These are phyloP conservation scores for Pelobates cultripes DNA, from an alignment of 2,797 vertebrate genomes.

Conservation along the genomic window DNA sequence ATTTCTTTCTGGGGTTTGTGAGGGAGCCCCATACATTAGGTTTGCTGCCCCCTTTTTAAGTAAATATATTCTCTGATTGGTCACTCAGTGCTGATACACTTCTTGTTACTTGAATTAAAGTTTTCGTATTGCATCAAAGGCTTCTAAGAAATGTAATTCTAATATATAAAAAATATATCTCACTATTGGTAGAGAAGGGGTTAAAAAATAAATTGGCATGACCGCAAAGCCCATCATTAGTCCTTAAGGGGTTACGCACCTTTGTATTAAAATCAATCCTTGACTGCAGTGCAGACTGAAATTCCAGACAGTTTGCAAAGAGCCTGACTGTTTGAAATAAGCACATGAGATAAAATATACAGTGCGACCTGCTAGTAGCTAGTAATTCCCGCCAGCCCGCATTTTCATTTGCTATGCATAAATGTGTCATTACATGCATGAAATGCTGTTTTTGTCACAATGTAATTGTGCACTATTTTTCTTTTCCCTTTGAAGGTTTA, in stretches of 20 bases:
- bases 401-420: neutral
- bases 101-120: no score
- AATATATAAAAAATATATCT: no score
- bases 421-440: neutral
- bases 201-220: no score
- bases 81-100: no score
- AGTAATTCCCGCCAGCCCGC: neutral
- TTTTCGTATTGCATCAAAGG: no score
- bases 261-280: slow-evolving; percentile 16
- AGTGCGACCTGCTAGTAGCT: neutral
- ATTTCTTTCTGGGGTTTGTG: no score
- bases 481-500: neutral
- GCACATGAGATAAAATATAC: slow-evolving; percentile 31
- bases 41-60: no score
- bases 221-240: no score
- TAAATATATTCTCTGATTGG: no score
- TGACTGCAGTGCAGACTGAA: slow-evolving; percentile 4
- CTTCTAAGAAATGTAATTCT: no score
- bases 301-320: slow-evolving; percentile 16
- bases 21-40: no score
- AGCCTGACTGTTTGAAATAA: slow-evolving; percentile 10
- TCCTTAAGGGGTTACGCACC: neutral
- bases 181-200: no score
- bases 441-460: neutral
- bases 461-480: neutral